These are phyloP conservation scores for Podocnemis expansa DNA, from an alignment of 2,113 vertebrate genomes.

Conservation along the genomic window DNA sequence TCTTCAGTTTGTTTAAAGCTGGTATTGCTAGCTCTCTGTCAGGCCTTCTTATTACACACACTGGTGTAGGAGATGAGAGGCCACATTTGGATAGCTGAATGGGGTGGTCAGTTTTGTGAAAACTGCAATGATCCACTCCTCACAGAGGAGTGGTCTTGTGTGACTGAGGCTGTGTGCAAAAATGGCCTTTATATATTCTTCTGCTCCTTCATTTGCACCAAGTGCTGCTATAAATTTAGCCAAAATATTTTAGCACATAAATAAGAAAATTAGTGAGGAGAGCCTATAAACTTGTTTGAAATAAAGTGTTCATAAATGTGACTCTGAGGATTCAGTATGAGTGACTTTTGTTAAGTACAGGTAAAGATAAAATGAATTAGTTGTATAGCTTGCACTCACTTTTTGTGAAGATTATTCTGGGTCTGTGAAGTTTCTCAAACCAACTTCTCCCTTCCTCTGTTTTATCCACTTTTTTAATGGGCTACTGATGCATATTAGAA, in stretches of 20 bases:
- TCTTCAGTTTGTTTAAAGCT: not conserved
- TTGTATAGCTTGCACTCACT: not conserved
- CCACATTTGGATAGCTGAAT: not conserved
- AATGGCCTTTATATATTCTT: not conserved
- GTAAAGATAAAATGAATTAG: not conserved
- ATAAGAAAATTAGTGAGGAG: not conserved
- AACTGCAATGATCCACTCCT: not conserved
- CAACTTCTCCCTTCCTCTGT: slow-evolving; percentile 55
- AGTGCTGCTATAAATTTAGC: not conserved
- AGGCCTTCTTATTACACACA: not conserved
- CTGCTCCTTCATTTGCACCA: not conserved
- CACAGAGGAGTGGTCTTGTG: not conserved
- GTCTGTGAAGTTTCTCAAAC: slow-evolving; percentile 44
- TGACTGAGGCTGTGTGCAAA: not conserved
- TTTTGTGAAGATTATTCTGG: slow-evolving; percentile 14
- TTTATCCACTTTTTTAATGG: slow-evolving; percentile 70
- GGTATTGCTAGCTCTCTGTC: not conserved
- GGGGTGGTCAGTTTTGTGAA: not conserved
- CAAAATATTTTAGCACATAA: not conserved
- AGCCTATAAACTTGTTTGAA: not conserved
- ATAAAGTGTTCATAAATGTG: not conserved
- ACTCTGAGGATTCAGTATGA: no score
- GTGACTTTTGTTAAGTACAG: not conserved
- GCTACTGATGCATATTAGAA: slow-evolving; percentile 80
- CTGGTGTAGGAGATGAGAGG: not conserved